phyloP scores from a whole-genome alignment of 2,113 vertebrate genomes.

The Vulpes lagopus region DNA sequence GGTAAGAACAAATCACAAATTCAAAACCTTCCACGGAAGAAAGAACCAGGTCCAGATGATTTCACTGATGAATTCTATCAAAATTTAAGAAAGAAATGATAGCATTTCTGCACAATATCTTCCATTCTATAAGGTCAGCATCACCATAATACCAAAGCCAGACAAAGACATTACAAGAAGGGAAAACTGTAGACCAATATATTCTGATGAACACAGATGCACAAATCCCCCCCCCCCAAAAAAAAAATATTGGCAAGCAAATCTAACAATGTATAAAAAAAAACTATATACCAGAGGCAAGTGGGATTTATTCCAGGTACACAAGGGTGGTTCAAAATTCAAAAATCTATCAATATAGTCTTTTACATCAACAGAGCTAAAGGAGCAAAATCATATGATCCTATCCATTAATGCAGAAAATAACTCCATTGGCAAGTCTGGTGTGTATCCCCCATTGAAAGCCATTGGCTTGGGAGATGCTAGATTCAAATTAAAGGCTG shows the following conservation, averaged over 20 bases:
- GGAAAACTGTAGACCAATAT: neutral
- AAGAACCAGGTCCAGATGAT: neutral
- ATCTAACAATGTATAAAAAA: neutral
- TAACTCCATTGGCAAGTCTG: neutral
- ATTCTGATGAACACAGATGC: neutral
- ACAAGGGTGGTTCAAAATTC: neutral
- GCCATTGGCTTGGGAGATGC: neutral
- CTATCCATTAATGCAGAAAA: neutral
- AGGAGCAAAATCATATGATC: neutral
- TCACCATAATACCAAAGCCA: neutral
- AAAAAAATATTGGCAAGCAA: neutral
- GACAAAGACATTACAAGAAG: neutral
- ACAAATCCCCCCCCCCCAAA: neutral
- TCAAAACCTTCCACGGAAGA: neutral
- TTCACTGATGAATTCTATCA: neutral
- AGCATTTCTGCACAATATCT: neutral
- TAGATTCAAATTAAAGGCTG: neutral
- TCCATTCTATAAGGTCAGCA: neutral
- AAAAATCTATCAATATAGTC: neutral
- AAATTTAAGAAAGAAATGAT: neutral
- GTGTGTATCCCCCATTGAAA: neutral
- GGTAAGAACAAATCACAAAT: neutral
- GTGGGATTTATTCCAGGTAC: neutral
- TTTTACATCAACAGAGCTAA: neutral
- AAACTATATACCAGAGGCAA: neutral